Evolutionary conservation across 1,140 invertebrate species (phyloP).

Genomic region (Heliconius hermathena): DNA sequence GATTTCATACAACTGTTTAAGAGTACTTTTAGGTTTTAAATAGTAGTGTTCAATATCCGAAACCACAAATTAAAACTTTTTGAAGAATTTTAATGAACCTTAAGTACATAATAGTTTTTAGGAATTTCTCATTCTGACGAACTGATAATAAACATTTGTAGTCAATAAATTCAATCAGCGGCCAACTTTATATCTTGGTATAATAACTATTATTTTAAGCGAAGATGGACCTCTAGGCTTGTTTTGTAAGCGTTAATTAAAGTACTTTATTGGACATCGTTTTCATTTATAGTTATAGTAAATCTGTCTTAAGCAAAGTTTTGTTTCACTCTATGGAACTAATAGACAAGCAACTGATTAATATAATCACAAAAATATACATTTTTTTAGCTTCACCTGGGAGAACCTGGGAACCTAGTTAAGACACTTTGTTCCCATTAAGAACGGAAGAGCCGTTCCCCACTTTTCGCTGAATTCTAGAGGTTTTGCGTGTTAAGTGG

Average conservation of each 20-base stretch:
- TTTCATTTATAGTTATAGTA: background rate
- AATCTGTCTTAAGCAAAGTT: background rate
- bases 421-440: too few species aligned
- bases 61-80: background rate
- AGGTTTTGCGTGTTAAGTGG: too few species aligned
- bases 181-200: background rate
- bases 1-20: too few species aligned
- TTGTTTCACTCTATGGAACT: background rate
- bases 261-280: background rate
- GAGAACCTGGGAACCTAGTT: too few species aligned
- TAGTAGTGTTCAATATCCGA: background rate
- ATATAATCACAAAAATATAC: too few species aligned
- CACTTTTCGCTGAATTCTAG: too few species aligned
- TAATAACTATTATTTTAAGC: conserved; percentile 9
- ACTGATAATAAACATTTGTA: background rate
- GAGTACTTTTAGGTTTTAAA: too few species aligned
- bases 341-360: background rate
- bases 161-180: conserved; percentile 12
- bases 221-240: background rate
- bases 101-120: background rate
- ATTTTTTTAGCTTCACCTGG: too few species aligned
- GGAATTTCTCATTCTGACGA: background rate
- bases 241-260: background rate
- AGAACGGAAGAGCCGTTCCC: too few species aligned
- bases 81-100: background rate